These are phyloP conservation scores for Brachionus asplanchnoidis DNA, from an alignment of 1,140 invertebrate species.

Conservation along the genomic window DNA sequence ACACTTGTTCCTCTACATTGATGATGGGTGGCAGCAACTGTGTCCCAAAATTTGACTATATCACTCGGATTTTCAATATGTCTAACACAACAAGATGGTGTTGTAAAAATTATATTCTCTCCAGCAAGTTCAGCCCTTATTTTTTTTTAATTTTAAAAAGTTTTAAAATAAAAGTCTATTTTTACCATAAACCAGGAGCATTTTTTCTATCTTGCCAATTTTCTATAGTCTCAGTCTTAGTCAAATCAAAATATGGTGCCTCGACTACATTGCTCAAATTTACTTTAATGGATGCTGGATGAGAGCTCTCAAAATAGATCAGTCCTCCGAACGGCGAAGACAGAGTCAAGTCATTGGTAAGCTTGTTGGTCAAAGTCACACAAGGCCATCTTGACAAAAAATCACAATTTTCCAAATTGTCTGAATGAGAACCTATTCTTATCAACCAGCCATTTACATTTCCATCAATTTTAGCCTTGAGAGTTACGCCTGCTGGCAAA, in stretches of 20 bases:
- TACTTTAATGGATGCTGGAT: not conserved
- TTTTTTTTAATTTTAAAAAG: not conserved
- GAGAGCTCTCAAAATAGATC: conserved; percentile 2
- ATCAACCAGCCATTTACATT: not conserved
- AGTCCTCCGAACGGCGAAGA: conserved; percentile 21
- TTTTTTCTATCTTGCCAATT: conserved; percentile 22
- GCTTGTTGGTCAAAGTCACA: not conserved
- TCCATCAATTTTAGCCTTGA: not conserved
- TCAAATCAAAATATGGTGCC: conserved; percentile 29
- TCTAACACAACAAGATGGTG: conserved; percentile 43
- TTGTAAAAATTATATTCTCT: conserved; percentile 44
- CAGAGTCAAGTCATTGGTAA: not conserved
- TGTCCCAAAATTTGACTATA: conserved; percentile 44
- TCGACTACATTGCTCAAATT: not conserved
- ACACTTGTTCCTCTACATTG: conserved; percentile 44
- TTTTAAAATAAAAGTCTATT: not conserved
- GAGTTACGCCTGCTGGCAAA: not conserved
- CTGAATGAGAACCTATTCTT: conserved; percentile 31
- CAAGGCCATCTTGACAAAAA: not conserved
- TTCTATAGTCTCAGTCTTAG: not conserved
- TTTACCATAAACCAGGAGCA: conserved; percentile 43
- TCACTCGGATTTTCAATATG: conserved; percentile 42
- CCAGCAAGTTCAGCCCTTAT: conserved; percentile 45
- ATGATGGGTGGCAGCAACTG: conserved; percentile 42
- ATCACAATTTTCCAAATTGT: conserved; percentile 7